Base-by-base conservation (phyloP, 2,888 invertebrate species). In the Dendrolimus houi region DNA sequence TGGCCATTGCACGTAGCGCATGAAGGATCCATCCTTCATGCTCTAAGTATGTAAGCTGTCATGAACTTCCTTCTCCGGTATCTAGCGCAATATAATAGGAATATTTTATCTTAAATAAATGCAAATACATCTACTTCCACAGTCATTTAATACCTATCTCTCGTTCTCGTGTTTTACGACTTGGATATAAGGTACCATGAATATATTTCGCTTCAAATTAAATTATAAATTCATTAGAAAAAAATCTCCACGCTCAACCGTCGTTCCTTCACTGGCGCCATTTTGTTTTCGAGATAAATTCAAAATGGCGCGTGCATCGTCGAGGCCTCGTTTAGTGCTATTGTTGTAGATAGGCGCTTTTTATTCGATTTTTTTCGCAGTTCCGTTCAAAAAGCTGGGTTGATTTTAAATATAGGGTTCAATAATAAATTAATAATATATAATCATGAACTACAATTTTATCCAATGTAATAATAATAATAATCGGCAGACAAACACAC, bases 241-340 rank as follows among this genome's bases (percentile, higher is more conserved):
- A 47, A 10, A 47, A 10, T 12, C 47, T 47, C 47, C 47, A 47
- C 12, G 9, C 47, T 10, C 47, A 47, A 10, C 8, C 47, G 47
- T 12, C 47, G 47, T 12, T 47, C 47, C 12, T 47, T 47, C 9
- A 12, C 3, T 9, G 9, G 47, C 47, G 47, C 47, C 47, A 47
- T 47, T 12, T 47, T 47, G 47, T 47, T 47, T 29, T 47, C 9
- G 12, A 47, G 47, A 47, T 47, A 47, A 47, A 47, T 47, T 53
- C 10, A 53, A 56, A 53, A 17, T 9, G 13, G 41, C 10, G 17
- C 47, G 9, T 47, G 47, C 47, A 47, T 12, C 47, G 47, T 40
- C 57, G 58, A 55, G 55, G 58, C 65, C 65, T 74, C 68, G 69
- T 74, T 72, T 72, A 68, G 64, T 62, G 60, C 64, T 60, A 72